These are phyloP conservation scores for Myrmophylax atrothorax DNA, from an alignment of 2,113 vertebrate species.

Conservation along the genomic window DNA sequence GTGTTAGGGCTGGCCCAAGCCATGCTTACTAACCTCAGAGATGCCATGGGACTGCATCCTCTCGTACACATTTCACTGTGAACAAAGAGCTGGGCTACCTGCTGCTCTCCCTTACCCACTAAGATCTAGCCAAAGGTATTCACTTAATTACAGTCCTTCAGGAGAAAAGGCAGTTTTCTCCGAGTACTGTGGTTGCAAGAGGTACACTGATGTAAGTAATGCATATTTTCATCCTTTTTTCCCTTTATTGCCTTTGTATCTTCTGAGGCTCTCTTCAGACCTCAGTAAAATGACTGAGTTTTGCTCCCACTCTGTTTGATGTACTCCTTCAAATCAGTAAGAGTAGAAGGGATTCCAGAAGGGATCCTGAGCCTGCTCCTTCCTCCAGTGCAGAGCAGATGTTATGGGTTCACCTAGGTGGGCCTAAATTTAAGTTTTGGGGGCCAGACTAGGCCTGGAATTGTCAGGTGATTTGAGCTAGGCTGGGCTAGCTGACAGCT, in stretches of 20 bases:
- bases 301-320: not conserved
- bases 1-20: not conserved
- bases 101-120: not conserved
- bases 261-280: not conserved
- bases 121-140: not conserved
- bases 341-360: not conserved
- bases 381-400: not conserved
- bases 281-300: not conserved
- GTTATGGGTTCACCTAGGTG: too few relatives aligned
- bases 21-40: not conserved
- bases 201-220: not conserved
- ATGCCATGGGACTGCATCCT: not conserved
- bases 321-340: not conserved
- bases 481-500: too few relatives aligned
- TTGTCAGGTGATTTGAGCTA: too few relatives aligned
- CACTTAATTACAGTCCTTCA: not conserved
- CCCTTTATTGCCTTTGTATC: not conserved
- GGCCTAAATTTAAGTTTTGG: too few relatives aligned
- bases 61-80: accelerated
- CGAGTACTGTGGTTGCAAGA: not conserved
- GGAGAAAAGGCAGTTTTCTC: not conserved
- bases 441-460: too few relatives aligned
- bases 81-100: not conserved
- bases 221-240: not conserved
- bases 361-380: not conserved